Base-by-base conservation (phyloP, 2,888 invertebrate genomes). In the Drosophila rellima region DNA sequence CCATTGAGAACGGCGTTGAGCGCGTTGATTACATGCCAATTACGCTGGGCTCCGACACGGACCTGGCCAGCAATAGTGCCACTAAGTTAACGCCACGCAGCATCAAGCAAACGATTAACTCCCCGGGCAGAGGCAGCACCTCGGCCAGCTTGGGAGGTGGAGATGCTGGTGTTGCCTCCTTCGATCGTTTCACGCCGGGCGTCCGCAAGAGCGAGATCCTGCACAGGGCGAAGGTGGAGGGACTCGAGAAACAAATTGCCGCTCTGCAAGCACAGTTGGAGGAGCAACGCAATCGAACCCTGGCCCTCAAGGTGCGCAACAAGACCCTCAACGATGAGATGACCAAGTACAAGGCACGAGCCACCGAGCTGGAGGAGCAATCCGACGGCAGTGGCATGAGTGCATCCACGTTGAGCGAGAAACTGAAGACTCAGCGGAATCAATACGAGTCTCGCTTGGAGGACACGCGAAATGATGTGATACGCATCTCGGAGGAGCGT, bases 261-360 rank as follows among this genome's bases (percentile, higher is more conserved):
- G 85, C 88, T 0, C 82, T 95, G 0, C 95, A 94, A 87, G 89
- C 91, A 2, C 94, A 94, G 31, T 92, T 95, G 66, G 94, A 94
- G 23, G 94, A 94, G 0, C 90, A 94, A 6, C 95, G 94, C 77
- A 94, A 93, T 67, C 96, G 95, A 89, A 89, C 95, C 1, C 95
- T 95, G n/a, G 95, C 94, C 0, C 92, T 94, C 0, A 95, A 94
- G 89, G 95, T 96, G 31, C 94, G 96, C 78, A 94, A 95, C 64
- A 94, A 94, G 86, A 95, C 95, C 54, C 91, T 96, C 20, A 95
- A 95, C 80, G 94, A 94, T 62, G 96, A 96, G 69, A 90, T 94
- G 13, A 92, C 92, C 1, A 93, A 92, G 0, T 92, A 94, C 31
- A 95, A 95, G 86, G 93, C 94, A 35, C 95, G 95, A 79, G 93